phyloP scores from a whole-genome alignment of 2,113 vertebrate genomes.

The Brachypodius melanocephalos region DNA sequence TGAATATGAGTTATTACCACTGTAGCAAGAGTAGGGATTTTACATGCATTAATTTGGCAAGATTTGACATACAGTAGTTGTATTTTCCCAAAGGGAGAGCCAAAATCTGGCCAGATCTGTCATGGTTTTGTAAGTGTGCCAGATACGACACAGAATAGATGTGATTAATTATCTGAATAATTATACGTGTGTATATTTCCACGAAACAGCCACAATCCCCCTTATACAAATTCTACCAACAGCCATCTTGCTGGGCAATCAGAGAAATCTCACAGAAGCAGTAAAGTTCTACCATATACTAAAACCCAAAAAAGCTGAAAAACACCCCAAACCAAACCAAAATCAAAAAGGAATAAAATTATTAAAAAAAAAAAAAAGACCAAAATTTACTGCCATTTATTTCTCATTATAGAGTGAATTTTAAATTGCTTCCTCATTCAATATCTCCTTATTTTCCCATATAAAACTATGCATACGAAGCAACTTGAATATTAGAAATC shows the following conservation, averaged over 20 bases:
- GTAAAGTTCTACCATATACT: neutral
- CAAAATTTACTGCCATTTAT: neutral
- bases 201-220: neutral
- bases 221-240: neutral
- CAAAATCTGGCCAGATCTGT: conserved; percentile 52
- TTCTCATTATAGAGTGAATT: neutral
- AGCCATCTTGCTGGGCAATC: neutral
- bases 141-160: conserved; percentile 22
- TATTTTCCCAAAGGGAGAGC: conserved; percentile 58
- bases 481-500: neutral
- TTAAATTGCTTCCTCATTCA: neutral
- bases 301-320: neutral
- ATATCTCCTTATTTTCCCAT: neutral
- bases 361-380: neutral
- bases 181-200: neutral
- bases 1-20: neutral
- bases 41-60: conserved; percentile 37
- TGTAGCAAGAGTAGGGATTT: neutral
- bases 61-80: conserved; percentile 49
- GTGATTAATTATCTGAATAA: conserved; percentile 50
- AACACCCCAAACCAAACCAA: fast-evolving
- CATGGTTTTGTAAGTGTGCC: conserved; percentile 37
- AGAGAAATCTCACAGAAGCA: neutral
- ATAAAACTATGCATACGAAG: neutral
- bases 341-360: neutral